These are phyloP conservation scores for Girardia tigrina DNA, from an alignment of 2,888 invertebrate species.

Conservation along the genomic window DNA sequence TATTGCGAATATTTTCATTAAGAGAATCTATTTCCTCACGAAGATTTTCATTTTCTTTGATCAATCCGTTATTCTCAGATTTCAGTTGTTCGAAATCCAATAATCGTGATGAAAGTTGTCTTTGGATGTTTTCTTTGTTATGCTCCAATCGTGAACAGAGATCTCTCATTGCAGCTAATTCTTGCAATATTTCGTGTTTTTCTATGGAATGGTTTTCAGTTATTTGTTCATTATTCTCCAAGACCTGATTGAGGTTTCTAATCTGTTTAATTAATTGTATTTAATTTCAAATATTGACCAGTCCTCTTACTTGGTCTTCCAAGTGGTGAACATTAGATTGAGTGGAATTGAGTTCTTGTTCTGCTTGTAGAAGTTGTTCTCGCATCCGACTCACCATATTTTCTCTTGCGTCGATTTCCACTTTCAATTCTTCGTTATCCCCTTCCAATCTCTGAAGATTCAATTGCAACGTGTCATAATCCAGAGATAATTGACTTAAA, in stretches of 20 bases:
- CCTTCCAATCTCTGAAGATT: conserved; percentile 48
- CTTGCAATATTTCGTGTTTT: conserved; percentile 44
- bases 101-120: conserved; percentile 44
- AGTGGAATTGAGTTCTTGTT: not conserved
- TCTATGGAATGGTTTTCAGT: conserved; percentile 24
- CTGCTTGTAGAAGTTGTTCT: conserved; percentile 43
- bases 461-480: conserved; percentile 48
- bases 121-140: conserved; percentile 46
- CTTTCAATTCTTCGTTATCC: conserved; percentile 46
- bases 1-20: conserved; percentile 39
- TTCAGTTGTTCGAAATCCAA: conserved; percentile 48
- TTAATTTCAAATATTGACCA: not conserved
- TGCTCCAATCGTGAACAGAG: conserved; percentile 47
- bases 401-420: conserved; percentile 49
- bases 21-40: conserved; percentile 33
- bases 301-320: not conserved
- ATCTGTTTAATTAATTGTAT: not conserved
- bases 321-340: conserved; percentile 4
- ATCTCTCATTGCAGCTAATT: conserved; percentile 47
- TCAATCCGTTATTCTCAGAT: conserved; percentile 21
- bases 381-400: conserved; percentile 45
- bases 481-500: conserved; percentile 40
- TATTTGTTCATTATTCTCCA: not conserved
- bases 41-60: conserved; percentile 33
- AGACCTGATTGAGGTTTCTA: not conserved